Percentiles rank a stretch among this genome's conserved stretches.
Conservation (phyloP, 1,140 invertebrate genomes). For the Ooceraea biroi region DNA sequence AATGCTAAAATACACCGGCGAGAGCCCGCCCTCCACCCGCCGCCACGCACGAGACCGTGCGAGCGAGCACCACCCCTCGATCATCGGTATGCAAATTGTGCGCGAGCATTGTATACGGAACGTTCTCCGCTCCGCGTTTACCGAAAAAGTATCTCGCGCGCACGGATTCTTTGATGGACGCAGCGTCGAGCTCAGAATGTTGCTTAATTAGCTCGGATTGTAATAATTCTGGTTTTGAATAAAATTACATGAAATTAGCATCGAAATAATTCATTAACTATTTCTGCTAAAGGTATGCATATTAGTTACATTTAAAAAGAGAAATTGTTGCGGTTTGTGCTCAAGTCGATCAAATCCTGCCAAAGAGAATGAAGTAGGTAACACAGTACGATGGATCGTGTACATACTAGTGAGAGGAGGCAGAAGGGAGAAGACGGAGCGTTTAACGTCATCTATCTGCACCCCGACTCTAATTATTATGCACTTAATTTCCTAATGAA, state of each 20-base stretch:
- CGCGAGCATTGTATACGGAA: slow-evolving; percentile 44
- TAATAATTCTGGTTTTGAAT: no score
- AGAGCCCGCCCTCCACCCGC: slow-evolving; percentile 44
- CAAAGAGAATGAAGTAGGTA: no score
- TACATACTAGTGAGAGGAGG: not conserved
- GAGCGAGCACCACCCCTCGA: slow-evolving; percentile 68
- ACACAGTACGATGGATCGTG: no score
- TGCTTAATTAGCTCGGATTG: not conserved
- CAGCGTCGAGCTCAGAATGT: slow-evolving; percentile 6
- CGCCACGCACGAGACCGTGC: slow-evolving; percentile 64
- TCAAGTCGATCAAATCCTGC: no score
- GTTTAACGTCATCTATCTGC: slow-evolving; percentile 65
- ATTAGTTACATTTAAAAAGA: no score
- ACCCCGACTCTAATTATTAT: slow-evolving; percentile 76
- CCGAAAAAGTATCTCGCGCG: slow-evolving; percentile 41
- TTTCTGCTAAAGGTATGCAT: no score
- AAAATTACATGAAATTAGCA: no score
- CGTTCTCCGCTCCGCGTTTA: slow-evolving; percentile 10
- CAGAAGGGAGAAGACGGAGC: not conserved
- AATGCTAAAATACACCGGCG: slow-evolving; percentile 85
- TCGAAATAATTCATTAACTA: no score
- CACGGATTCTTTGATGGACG: slow-evolving; percentile 23
- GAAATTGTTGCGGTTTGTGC: no score
- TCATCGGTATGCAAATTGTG: slow-evolving; percentile 78
- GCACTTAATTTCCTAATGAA: slow-evolving; percentile 84